Evolutionary conservation across 2,888 invertebrate genomes (phyloP), one percentile per base, ranked within the genome.

Genomic region (Linnaemya vulpina): DNA sequence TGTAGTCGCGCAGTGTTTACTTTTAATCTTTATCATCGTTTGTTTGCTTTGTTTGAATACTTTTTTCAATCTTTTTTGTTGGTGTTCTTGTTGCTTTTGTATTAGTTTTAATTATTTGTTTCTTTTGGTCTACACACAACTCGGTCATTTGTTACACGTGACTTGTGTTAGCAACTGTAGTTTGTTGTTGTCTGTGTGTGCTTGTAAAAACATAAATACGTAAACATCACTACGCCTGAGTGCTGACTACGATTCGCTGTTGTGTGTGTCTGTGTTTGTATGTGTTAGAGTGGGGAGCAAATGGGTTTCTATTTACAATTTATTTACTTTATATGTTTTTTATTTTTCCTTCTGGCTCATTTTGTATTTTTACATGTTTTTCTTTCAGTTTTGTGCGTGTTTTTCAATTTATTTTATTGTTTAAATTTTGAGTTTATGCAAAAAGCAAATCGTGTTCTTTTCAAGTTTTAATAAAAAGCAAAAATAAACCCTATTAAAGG

Each of bases 321-420:
- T 58, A n/a, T 58, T 58, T 9, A 35, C 30, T 58, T 58, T n/a
- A 58, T 30, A 58, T 30, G n/a, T 30, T n/a, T 35, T 30, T 53
- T 22, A 10, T 58, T 1, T 15, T 55, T 55, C 25, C 13, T 62
- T 38, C 62, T 15, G 9, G 22, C 53, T 74, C 49, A 62, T 74
- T 46, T 74, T 15, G 4, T 51, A 40, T 38, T 74, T 38, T 20
- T 51, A 17, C 7, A 49, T 25, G 10, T 35, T 63, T 25, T 38
- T 25, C 11, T 43, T 63, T 22, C 40, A 43, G 71, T 46, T 62
- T 74, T 78, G 77, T 83, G 83, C 83, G 83, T 74, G 60, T 68
- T 73, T 76, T 49, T 73, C 43, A 65, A 46, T 51, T 58, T 51
- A 40, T 62, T 53, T 51, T 10, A 40, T 35, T 40, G 8, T 40